phyloP scores from a whole-genome alignment of 2,888 invertebrate species.

The Elegia similella region DNA sequence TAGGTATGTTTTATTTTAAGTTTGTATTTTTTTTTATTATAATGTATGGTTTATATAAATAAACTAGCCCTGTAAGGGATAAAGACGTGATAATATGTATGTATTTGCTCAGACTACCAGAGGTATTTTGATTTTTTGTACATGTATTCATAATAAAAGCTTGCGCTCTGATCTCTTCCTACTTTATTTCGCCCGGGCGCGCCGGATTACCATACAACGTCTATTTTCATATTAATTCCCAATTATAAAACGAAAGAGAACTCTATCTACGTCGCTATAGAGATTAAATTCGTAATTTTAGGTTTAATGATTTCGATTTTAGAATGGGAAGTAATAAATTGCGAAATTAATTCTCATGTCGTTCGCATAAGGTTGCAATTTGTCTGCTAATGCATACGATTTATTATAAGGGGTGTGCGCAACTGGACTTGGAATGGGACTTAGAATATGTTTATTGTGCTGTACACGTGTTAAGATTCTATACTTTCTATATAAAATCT shows the following conservation, averaged over 20 bases:
- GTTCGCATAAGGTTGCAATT: constrained; percentile 12
- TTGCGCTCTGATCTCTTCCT: background rate
- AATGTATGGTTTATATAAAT: no score
- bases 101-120: no score
- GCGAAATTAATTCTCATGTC: constrained; percentile 12
- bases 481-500: background rate
- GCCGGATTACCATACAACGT: constrained; percentile 24
- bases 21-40: no score
- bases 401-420: constrained; percentile 3
- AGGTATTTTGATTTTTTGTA: no score
- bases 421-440: background rate
- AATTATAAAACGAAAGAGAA: background rate
- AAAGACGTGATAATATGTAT: no score
- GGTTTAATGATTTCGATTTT: background rate
- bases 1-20: no score
- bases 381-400: constrained; percentile 6
- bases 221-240: constrained; percentile 13
- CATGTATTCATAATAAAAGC: background rate
- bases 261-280: background rate
- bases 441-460: constrained; percentile 3
- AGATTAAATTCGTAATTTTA: background rate
- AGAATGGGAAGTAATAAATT: constrained; percentile 11
- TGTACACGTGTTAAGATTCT: background rate
- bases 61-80: no score
- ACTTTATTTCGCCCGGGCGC: background rate